Evolutionary conservation across 2,113 vertebrate genomes (phyloP).

Genomic region (Scomber colias): DNA sequence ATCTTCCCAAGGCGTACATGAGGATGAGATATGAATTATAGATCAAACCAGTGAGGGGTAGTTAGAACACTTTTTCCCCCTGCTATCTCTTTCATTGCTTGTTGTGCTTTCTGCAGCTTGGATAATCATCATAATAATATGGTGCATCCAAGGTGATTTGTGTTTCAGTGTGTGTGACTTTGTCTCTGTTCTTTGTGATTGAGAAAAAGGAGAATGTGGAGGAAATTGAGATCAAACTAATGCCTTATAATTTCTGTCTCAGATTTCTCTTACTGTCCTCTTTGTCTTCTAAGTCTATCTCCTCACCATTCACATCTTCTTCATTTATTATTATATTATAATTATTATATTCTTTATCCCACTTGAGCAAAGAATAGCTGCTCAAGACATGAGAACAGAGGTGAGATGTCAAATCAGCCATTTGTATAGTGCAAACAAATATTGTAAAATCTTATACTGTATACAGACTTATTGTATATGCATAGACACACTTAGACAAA

Average conservation of each 20-base stretch:
- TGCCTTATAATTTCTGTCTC: constrained; percentile 34
- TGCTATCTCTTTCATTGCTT: constrained; percentile 35
- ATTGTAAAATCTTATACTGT: background rate
- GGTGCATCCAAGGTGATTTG: constrained; percentile 35
- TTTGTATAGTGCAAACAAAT: background rate
- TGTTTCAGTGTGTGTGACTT: constrained; percentile 38
- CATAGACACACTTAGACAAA: background rate
- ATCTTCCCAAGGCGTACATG: constrained; percentile 42
- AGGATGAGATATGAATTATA: constrained; percentile 67
- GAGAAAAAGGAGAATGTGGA: constrained; percentile 26
- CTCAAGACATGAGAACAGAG: constrained; percentile 4
- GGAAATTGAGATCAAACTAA: constrained; percentile 57
- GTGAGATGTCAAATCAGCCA: background rate
- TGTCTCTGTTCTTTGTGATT: constrained; percentile 34
- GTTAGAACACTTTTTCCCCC: constrained; percentile 13
- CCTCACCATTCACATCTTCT: constrained; percentile 20
- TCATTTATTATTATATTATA: constrained; percentile 61
- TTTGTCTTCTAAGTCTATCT: constrained; percentile 11
- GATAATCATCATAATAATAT: constrained; percentile 30
- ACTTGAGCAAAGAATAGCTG: constrained; percentile 24
- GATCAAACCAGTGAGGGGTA: constrained; percentile 60
- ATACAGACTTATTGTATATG: background rate
- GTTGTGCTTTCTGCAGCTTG: constrained; percentile 12
- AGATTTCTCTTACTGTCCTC: constrained; percentile 35
- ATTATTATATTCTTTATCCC: constrained; percentile 15